Conservation (phyloP, 2,113 vertebrate genomes). For the Xenopus borealis region DNA sequence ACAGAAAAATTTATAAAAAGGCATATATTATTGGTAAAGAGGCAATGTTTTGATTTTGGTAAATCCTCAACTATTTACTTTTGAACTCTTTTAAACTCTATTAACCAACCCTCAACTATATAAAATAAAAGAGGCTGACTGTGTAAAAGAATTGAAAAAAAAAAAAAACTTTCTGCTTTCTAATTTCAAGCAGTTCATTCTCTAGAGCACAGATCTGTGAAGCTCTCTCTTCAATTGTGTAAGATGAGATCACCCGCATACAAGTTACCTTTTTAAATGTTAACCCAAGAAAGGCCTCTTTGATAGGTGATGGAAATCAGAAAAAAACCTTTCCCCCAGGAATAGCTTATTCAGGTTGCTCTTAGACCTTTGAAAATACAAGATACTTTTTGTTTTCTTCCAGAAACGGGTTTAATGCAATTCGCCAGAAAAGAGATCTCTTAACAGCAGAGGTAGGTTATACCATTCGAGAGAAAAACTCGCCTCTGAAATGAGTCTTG, state of each 20-base stretch:
- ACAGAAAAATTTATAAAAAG: no score
- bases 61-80: no score
- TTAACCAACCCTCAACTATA: no score
- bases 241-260: conserved; percentile 53
- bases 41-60: no score
- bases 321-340: conserved; percentile 65
- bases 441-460: conserved; percentile 92
- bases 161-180: conserved; percentile 48
- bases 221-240: conserved; percentile 51
- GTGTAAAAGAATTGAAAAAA: background rate
- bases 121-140: no score
- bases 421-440: conserved; percentile 94
- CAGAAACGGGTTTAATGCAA: conserved; percentile 90
- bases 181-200: conserved; percentile 51
- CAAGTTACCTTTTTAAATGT: conserved; percentile 56
- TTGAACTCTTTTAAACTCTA: no score
- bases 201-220: conserved; percentile 49
- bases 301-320: conserved; percentile 71
- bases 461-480: conserved; percentile 74
- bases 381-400: conserved; percentile 78
- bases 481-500: conserved; percentile 60
- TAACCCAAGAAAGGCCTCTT: conserved; percentile 73
- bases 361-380: conserved; percentile 72
- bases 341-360: conserved; percentile 68
- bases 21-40: no score